Evolutionary conservation across 2,797 vertebrate genomes (phyloP).

Genomic region (Sebastes umbrosus): DNA sequence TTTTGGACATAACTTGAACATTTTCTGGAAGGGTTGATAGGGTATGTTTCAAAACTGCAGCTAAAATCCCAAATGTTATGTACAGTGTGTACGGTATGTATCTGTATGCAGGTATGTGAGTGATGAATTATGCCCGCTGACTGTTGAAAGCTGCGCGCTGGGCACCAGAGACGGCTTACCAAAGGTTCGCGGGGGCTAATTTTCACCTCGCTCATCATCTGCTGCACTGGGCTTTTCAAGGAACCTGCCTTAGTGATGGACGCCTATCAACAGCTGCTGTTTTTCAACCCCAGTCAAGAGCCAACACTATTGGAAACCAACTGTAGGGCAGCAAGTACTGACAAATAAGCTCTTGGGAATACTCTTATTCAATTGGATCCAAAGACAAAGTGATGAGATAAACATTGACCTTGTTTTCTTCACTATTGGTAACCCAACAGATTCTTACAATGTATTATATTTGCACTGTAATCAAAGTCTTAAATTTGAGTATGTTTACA

Average conservation of each 20-base stretch:
- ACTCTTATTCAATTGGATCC: slow-evolving; percentile 1
- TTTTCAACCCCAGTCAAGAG: slow-evolving; percentile 17
- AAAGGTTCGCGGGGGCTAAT: slow-evolving; percentile 20
- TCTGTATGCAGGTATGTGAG: neutral
- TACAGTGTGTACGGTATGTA: neutral
- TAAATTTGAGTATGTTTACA: neutral
- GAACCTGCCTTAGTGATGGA: slow-evolving; percentile 29
- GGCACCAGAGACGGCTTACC: slow-evolving; percentile 6
- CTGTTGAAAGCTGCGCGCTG: slow-evolving; percentile 39
- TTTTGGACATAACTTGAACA: neutral
- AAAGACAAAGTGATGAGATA: neutral
- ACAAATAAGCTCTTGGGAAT: neutral
- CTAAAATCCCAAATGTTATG: neutral
- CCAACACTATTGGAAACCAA: neutral
- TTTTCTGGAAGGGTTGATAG: neutral
- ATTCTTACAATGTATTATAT: neutral
- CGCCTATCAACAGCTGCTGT: slow-evolving; percentile 60
- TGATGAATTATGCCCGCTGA: neutral
- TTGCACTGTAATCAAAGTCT: neutral
- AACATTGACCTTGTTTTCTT: neutral
- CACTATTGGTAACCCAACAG: neutral
- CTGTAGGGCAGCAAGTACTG: neutral
- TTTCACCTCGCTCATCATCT: slow-evolving; percentile 56
- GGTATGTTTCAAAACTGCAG: neutral
- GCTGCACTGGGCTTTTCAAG: slow-evolving; percentile 30